Base-by-base conservation (phyloP, 2,888 invertebrate genomes). In the Trichopoda pennipes region DNA sequence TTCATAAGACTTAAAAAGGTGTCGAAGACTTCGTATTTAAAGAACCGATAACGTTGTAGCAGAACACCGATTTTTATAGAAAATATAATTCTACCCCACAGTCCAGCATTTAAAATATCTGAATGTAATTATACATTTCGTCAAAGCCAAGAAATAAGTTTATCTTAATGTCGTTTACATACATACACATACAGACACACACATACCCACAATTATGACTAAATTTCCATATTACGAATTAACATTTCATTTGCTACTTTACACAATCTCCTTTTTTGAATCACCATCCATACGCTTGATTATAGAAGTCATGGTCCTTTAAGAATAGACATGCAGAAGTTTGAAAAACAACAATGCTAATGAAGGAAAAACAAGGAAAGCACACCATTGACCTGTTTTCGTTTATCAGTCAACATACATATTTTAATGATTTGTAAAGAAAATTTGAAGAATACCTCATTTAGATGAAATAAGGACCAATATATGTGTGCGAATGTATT, bases 341-440 rank as follows among this genome's bases (percentile, higher is more conserved):
- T 32, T 14, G 19, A 63, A 51, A 51, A 51, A 35, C 19, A 38
- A 51, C 19, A 66, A 66, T 17, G 21, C 38, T 23, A n/a, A 38
- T n/a, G 38, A 32, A 38, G 38, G 42, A 38, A 55, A 64, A 60
- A 4, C 28, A 56, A n/a, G n/a, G 32, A 44, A 58, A 74, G 35
- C 61, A 68, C 61, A 68, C 76, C 75, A 70, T 66, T 81, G 72
- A 81, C 80, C 80, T 72, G 76, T 49, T 76, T 81, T 76, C 47
- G 70, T 28, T 68, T 76, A 68, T 76, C 76, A 68, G 23, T 61
- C 60, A 55, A 68, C 58, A 68, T 55, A 68, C 58, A 68, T 47
- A 76, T 76, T 58, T 55, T 38, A 76, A 66, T 80, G 58, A 70
- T 75, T 72, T 53, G 16, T 21, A 61, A 35, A 28, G 4, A 70